These are phyloP conservation scores for Pharmacophagus antenor DNA, from an alignment of 2,888 invertebrate species.

Conservation along the genomic window DNA sequence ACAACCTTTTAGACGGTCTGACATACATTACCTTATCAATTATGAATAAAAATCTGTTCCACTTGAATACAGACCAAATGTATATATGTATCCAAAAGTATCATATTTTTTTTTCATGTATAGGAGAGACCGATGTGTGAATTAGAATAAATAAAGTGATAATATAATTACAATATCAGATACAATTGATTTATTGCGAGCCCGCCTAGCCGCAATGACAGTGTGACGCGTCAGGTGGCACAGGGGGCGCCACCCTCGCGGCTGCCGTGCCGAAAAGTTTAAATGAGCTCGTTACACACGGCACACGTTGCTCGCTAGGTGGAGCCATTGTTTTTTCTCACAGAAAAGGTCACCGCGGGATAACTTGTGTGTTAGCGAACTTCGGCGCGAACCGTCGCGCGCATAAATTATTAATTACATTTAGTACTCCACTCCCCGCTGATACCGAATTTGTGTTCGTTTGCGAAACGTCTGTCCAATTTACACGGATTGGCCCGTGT, in stretches of 20 bases:
- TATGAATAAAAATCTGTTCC: no score
- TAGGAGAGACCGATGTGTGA: no score
- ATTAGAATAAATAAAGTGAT: neutral
- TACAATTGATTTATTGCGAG: slow-evolving; percentile 58
- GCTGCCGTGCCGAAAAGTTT: slow-evolving; percentile 76
- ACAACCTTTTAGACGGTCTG: no score
- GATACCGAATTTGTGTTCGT: slow-evolving; percentile 38
- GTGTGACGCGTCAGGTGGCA: slow-evolving; percentile 71
- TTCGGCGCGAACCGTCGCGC: slow-evolving; percentile 51
- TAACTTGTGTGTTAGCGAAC: slow-evolving; percentile 65
- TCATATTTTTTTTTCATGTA: neutral
- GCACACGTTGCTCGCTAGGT: slow-evolving; percentile 62
- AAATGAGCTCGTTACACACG: slow-evolving; percentile 81
- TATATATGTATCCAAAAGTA: no score
- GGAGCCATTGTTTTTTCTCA: slow-evolving; percentile 75
- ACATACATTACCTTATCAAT: no score
- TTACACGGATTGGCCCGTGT: slow-evolving; percentile 27
- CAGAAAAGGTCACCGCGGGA: slow-evolving; percentile 63
- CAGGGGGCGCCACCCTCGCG: slow-evolving; percentile 41
- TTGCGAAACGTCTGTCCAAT: slow-evolving; percentile 40
- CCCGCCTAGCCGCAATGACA: slow-evolving; percentile 56
- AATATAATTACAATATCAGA: neutral
- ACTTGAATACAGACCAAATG: no score
- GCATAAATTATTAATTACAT: slow-evolving; percentile 70
- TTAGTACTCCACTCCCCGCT: slow-evolving; percentile 40